Evolutionary conservation across 1,140 invertebrate genomes (phyloP), one percentile per base, ranked within the genome.

Genomic region (Sogatella furcifera): DNA sequence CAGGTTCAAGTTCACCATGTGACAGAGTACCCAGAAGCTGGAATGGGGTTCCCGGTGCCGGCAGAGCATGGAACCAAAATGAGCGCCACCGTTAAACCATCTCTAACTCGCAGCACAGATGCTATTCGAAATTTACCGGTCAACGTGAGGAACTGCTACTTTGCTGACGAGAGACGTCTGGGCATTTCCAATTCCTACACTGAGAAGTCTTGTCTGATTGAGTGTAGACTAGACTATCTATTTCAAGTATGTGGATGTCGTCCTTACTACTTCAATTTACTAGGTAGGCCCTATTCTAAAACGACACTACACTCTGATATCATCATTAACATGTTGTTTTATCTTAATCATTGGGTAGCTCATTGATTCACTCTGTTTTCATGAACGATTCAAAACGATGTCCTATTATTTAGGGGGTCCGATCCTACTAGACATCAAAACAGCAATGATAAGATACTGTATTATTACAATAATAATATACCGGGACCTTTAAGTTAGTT

Each of bases 141-240:
- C 1, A 44, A 55, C 2, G 62, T 61, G 11, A 41, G 68, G 13
- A 61, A 64, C 54, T 70, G 69, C 54, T 69, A 57, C 53, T 69
- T 70, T 59, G 64, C 63, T 15, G 67, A 69, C 21, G 67, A 67
- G 52, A 52, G 63, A 14, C 38, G 56, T 10, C 52, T 66, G 15
- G 57, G 57, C 11, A 41, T 69, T 1, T 62, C 66, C 0, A 60
- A 53, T n/a, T 55, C 59, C 1, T 71, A 70, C 15, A 63, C 66
- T 1, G 67, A 69, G 52, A 62, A 62, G 46, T 66, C 62, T 19
- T 71, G 70, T 53, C 60, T 70, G 10, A 62, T 69, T 14, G 64
- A 69, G 57, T 71, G 70, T 41, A 53, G 69, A 24, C 62, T 69
- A n/a, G 22, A 67, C n/a, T 68, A 66, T 59, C 46, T 69, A 24